A percentile compares a stretch with the other conserved stretches of the same genome.
Conservation (phyloP, 1,140 invertebrate genomes). For the Pseudomyrmex sp. region DNA sequence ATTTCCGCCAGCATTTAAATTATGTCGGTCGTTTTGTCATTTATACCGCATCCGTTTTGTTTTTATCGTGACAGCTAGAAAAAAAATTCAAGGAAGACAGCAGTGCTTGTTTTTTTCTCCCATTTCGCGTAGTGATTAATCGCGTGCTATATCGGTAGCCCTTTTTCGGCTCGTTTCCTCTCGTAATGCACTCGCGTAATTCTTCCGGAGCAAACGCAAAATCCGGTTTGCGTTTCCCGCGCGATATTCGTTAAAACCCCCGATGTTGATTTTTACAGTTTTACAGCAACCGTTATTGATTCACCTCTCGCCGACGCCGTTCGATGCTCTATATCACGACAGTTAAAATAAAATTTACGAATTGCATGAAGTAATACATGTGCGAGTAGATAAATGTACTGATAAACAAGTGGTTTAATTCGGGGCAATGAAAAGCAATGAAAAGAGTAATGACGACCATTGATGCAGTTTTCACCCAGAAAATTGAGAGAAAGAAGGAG, state of each 20-base stretch:
- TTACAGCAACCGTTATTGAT: constrained; percentile 19
- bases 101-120: neutral
- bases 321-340: constrained; percentile 15
- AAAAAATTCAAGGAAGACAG: constrained; percentile 26
- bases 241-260: constrained; percentile 42
- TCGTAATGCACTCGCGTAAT: constrained; percentile 49
- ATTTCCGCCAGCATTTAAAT: constrained; percentile 55
- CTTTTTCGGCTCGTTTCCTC: constrained; percentile 55
- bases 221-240: constrained; percentile 44
- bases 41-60: constrained; percentile 24
- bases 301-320: constrained; percentile 2
- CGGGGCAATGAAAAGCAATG: neutral
- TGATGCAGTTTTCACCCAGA: neutral
- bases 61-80: constrained; percentile 30
- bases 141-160: constrained; percentile 21
- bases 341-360: constrained; percentile 21
- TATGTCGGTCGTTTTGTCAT: constrained; percentile 54
- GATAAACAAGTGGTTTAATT: neutral
- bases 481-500: constrained; percentile 1
- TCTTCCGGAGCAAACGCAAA: constrained; percentile 36
- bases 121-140: constrained; percentile 43
- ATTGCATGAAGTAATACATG: constrained; percentile 8
- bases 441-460: constrained; percentile 14
- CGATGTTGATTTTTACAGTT: constrained; percentile 27
- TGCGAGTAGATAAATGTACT: constrained; percentile 15